phyloP scores from a whole-genome alignment of 2,888 invertebrate species.

The Apamea sordens region DNA sequence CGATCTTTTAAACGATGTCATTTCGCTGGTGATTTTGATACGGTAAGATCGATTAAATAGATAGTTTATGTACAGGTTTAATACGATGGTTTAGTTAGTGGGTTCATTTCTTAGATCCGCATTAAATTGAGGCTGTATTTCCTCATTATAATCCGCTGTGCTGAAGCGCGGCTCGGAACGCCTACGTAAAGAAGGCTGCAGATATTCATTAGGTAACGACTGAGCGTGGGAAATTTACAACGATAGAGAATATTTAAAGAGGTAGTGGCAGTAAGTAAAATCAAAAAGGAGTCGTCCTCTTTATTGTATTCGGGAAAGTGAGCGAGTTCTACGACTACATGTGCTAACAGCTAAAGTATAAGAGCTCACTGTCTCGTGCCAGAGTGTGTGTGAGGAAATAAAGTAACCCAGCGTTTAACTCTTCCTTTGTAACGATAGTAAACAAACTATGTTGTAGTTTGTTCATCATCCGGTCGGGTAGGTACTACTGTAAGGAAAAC shows the following conservation, averaged over 20 bases:
- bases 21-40: slow-evolving; percentile 38
- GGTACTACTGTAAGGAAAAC: not conserved
- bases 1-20: slow-evolving; percentile 49
- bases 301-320: not conserved
- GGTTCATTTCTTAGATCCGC: not conserved
- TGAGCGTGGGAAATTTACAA: slow-evolving; percentile 24
- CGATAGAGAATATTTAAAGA: slow-evolving; percentile 7
- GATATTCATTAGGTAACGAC: slow-evolving; percentile 28
- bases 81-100: not conserved
- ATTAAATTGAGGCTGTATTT: slow-evolving; percentile 10
- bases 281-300: slow-evolving; percentile 5
- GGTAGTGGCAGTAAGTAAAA: slow-evolving; percentile 1
- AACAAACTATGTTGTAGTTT: slow-evolving; percentile 19
- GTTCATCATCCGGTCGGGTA: slow-evolving; percentile 15
- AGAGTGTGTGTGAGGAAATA: slow-evolving; percentile 5
- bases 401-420: slow-evolving; percentile 11
- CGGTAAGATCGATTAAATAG: slow-evolving; percentile 13
- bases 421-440: slow-evolving; percentile 16
- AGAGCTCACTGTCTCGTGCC: not conserved
- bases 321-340: not conserved
- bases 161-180: not conserved
- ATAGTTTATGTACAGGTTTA: slow-evolving; percentile 8
- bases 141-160: slow-evolving; percentile 14
- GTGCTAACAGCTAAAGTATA: not conserved
- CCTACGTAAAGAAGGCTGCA: slow-evolving; percentile 17